phyloP scores from a whole-genome alignment of 2,888 invertebrate species.

The Catocala fraxini region DNA sequence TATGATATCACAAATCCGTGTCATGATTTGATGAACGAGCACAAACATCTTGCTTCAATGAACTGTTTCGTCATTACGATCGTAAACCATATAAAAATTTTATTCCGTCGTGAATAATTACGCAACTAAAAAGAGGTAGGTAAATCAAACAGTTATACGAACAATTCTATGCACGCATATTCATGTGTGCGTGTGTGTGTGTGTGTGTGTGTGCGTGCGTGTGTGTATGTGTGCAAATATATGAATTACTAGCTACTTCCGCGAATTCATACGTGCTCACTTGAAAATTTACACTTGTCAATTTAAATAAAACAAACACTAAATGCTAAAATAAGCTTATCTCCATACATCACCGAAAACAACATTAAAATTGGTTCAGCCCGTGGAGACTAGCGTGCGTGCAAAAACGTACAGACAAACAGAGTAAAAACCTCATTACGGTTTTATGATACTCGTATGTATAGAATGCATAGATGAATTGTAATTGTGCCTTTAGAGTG shows the following conservation, averaged over 20 bases:
- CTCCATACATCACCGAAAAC: no score
- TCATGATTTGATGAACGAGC: background rate
- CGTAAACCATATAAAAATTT: conserved; percentile 23
- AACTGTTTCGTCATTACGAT: conserved; percentile 11
- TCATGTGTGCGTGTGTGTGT: conserved; percentile 1
- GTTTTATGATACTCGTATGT: conserved; percentile 7
- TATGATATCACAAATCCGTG: no score
- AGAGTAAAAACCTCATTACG: no score
- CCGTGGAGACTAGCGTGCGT: no score
- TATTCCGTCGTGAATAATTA: conserved; percentile 17
- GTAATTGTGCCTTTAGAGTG: no score
- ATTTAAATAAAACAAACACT: no score
- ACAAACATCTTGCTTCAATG: conserved; percentile 7
- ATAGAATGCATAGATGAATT: conserved; percentile 3
- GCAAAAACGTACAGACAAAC: no score
- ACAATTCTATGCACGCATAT: conserved; percentile 18
- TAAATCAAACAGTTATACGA: conserved; percentile 31
- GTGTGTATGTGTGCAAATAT: background rate
- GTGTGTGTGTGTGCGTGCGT: background rate
- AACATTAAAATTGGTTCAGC: no score
- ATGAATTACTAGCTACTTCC: conserved; percentile 12
- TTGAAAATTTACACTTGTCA: background rate
- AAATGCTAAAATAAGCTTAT: no score
- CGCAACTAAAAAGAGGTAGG: conserved; percentile 31
- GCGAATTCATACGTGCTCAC: no score